Evolutionary conservation across 2,113 vertebrate genomes (phyloP).

Genomic region (Bubo scandiacus): DNA sequence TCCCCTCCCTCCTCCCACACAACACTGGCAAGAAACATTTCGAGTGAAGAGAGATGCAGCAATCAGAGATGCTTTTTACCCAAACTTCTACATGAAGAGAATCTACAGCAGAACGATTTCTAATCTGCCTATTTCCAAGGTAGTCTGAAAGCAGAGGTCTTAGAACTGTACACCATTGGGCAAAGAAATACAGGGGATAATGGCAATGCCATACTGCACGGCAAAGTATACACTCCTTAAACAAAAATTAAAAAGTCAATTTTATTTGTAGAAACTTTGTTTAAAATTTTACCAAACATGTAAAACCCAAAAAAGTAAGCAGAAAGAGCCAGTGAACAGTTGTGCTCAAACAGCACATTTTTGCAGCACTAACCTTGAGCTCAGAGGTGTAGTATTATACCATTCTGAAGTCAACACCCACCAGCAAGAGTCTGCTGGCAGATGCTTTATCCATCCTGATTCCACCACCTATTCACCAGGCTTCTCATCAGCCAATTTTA

Average conservation of each 20-base stretch:
- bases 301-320: constrained; percentile 45
- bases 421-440: background rate
- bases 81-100: background rate
- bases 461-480: background rate
- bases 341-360: background rate
- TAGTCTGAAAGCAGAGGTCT: constrained; percentile 24
- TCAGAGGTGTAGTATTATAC: background rate
- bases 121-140: background rate
- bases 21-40: background rate
- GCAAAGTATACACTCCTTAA: constrained; percentile 54
- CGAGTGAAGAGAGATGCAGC: constrained; percentile 22
- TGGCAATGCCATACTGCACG: constrained; percentile 4
- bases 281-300: constrained; percentile 64
- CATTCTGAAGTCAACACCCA: background rate
- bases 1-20: background rate
- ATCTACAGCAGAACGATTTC: background rate
- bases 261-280: constrained; percentile 60
- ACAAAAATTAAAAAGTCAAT: constrained; percentile 60
- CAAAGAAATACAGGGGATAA: constrained; percentile 5
- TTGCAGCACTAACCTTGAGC: constrained; percentile 16
- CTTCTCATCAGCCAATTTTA: background rate
- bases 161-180: background rate
- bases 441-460: background rate
- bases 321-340: constrained; percentile 36
- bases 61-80: background rate